Base-by-base conservation (phyloP, 2,113 vertebrate species). In the Oceanites oceanicus region DNA sequence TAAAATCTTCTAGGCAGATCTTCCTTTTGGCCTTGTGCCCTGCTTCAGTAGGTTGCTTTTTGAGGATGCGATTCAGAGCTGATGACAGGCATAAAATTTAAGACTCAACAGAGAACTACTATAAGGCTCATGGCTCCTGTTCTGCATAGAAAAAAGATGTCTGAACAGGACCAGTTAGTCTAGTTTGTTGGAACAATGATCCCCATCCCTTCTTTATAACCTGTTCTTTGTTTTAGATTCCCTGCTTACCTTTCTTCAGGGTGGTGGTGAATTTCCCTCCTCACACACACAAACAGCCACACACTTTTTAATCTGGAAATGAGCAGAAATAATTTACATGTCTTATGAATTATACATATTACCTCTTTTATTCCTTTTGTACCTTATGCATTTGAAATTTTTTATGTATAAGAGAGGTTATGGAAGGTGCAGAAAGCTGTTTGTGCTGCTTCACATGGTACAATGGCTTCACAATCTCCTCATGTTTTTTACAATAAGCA, bases 341-440 rank as follows among this genome's bases (percentile, higher is more conserved):
- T 27, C 82, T 65, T 56, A 83, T 68, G 66, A 92, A 96, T 92
- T 92, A 88, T 71, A 71, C 71, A 75, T 92, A 56, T 47, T 88
- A 52, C 30, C 23, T 75, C 44, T 88, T 86, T 79, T 81, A 79
- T 88, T 93, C 40, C 2, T 25, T 88, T 93, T 76, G 56, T 52
- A 68, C 77, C 26, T 85, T 52, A 56, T 49, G 52, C 49, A 85
- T 86, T 93, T 83, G 71, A 82, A 90, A 88, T 93, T 82, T 47
- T 79, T 27, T 15, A 32, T 0, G 0, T 67, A 3, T 52, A 34
- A 79, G 36, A 86, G 82, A 83, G 86, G 74, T 83, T 76, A 49
- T 30, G 34, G 58, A 79, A 73, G 74, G 58, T 58, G 62, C 49
- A 65, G 73, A 67, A 83, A 65, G 52, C 71, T 95, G 90, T 81